Conservation (phyloP, 2,888 invertebrate species). For the Scaptomyza polygonia region DNA sequence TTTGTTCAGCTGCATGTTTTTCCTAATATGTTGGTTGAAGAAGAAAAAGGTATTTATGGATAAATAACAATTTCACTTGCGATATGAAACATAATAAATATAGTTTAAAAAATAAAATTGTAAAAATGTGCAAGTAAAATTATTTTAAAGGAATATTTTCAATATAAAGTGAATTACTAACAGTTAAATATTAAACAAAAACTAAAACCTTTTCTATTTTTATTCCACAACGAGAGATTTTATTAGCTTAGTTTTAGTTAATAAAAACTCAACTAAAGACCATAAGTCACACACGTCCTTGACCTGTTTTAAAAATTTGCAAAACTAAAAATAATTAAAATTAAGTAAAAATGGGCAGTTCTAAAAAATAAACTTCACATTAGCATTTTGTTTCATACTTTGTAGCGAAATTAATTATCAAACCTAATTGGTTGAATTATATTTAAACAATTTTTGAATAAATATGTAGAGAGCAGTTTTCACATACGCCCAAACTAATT, state of each 20-base stretch:
- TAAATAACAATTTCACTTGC: not conserved
- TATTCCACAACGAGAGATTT: no score
- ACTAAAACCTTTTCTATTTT: no score
- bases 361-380: constrained; percentile 41
- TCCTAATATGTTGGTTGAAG: not conserved
- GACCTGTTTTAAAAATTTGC: constrained; percentile 2
- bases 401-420: constrained; percentile 57
- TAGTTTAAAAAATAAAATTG: no score
- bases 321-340: not conserved
- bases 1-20: not conserved
- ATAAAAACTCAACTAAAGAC: no score
- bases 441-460: constrained; percentile 42
- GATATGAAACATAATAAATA: no score
- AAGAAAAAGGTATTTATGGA: not conserved
- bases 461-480: constrained; percentile 14
- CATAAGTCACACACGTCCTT: constrained; percentile 11
- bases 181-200: no score
- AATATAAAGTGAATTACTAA: not conserved
- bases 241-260: no score
- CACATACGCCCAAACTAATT: constrained; percentile 18
- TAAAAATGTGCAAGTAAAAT: no score
- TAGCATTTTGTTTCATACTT: constrained; percentile 26
- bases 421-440: constrained; percentile 39
- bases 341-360: not conserved
- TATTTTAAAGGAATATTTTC: no score